These are phyloP conservation scores for Cryptocephalus moraei DNA, from an alignment of 2,888 invertebrate genomes.

Conservation along the genomic window DNA sequence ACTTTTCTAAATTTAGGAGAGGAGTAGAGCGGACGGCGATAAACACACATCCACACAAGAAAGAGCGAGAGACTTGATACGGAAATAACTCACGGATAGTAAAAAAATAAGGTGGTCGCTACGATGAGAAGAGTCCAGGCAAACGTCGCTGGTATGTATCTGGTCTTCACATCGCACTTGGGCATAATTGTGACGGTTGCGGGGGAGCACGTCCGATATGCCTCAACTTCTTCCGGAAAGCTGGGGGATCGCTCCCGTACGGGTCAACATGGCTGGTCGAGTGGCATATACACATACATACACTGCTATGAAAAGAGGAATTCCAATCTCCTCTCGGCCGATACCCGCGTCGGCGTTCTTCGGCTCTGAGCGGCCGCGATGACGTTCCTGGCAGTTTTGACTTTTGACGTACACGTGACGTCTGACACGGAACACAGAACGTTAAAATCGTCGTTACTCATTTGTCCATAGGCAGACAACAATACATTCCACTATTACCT, in stretches of 20 bases:
- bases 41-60: neutral
- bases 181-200: slow-evolving; percentile 55
- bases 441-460: no score
- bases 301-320: no score
- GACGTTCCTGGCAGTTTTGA: no score
- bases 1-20: no score
- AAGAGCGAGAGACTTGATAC: slow-evolving; percentile 18
- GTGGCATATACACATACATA: neutral
- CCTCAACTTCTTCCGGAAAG: slow-evolving; percentile 15
- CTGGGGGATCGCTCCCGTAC: slow-evolving; percentile 27
- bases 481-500: no score
- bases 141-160: slow-evolving; percentile 96
- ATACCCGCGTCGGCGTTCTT: no score
- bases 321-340: no score
- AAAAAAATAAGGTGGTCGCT: slow-evolving; percentile 91
- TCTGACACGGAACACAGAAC: no score
- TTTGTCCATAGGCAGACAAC: no score
- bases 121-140: slow-evolving; percentile 94
- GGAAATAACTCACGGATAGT: slow-evolving; percentile 83
- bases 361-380: no score
- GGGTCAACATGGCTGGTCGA: slow-evolving; percentile 37
- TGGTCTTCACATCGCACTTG: slow-evolving; percentile 93
- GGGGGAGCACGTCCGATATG: slow-evolving; percentile 1
- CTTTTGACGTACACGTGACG: no score
- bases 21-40: no score